phyloP scores from a whole-genome alignment of 2,113 vertebrate genomes.

The Brachyhypopomus gauderio region DNA sequence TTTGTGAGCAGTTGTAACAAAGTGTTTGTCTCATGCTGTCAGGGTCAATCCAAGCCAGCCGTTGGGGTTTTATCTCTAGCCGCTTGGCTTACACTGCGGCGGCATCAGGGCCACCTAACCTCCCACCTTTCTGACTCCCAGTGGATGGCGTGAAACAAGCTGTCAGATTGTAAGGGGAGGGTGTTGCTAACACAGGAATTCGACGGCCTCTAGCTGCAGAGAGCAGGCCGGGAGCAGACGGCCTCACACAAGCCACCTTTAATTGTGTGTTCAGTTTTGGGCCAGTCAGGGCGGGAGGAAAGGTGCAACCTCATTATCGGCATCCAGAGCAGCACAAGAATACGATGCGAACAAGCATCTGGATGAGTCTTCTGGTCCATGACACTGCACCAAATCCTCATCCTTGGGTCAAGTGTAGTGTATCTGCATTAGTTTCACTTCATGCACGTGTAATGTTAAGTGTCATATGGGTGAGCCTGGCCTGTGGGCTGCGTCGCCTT shows the following conservation, averaged over 20 bases:
- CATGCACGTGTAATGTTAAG: not conserved
- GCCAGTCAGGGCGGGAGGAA: conserved; percentile 56
- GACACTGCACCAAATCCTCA: not conserved
- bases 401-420: not conserved
- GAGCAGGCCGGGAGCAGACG: conserved; percentile 66
- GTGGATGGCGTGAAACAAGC: conserved; percentile 55
- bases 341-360: too few relatives aligned
- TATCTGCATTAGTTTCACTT: not conserved
- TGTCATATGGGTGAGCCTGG: not conserved
- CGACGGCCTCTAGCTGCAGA: conserved; percentile 58
- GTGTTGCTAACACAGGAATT: conserved; percentile 51
- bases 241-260: conserved; percentile 57
- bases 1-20: not conserved
- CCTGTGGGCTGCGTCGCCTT: not conserved
- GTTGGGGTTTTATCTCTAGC: not conserved
- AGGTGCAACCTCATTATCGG: conserved; percentile 65
- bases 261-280: conserved; percentile 54
- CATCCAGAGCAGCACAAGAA: conserved; percentile 18
- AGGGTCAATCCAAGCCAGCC: not conserved
- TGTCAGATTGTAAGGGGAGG: conserved; percentile 63
- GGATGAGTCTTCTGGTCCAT: not conserved
- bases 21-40: not conserved
- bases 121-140: conserved; percentile 40
- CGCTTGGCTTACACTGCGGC: not conserved
- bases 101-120: conserved; percentile 23